Evolutionary conservation across 2,113 vertebrate genomes (phyloP), one percentile per base, ranked within the genome.

Genomic region (Dipodomys spectabilis): DNA sequence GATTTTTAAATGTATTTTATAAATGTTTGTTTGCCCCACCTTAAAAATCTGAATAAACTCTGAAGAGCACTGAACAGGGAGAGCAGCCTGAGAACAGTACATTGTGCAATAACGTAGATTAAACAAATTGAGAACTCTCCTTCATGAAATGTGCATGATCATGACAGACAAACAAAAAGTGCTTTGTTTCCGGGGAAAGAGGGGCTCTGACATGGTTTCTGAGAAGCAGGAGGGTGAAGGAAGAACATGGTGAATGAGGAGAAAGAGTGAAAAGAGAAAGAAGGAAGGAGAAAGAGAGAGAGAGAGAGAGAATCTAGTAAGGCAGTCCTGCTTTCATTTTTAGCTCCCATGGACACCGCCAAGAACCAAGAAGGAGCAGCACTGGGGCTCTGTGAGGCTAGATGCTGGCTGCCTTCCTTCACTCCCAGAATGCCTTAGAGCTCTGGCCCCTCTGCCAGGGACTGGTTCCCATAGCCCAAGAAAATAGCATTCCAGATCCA

Each of bases 281-380:
- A 57, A 13, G 11, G 65, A 44, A 9, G 32, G 18, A 11, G 68
- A 22, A 9, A 28, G 25, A 35, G 28, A n/a, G 19, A 13, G 3
- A 28, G 60, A 45, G 60, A 35, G 25, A 44, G 32, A n/a, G 62
- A 53, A 57, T 23, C 27, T 49, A 32, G 39, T 16, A 16, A 68
- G 25, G 60, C 60, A 23, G 69, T 35, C 69, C 16, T 74, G 79
- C 88, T 87, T 92, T 93, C 93, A 45, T 90, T 82, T 86, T 72
- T 39, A 65, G 90, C 71, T 94, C 65, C 95, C 94, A 93, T 92
- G 82, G 92, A 96, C 82, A 93, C 92, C 0, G 67, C 73, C 53
- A 16, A 71, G 53, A 72, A 57, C 53, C 15, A 13, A 57, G 53
- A 13, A 57, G 12, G 53, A 73, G 78, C 28, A 82, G 74, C 3